Conservation (phyloP, 2,888 invertebrate species). For the Eugnorisma glareosa region DNA sequence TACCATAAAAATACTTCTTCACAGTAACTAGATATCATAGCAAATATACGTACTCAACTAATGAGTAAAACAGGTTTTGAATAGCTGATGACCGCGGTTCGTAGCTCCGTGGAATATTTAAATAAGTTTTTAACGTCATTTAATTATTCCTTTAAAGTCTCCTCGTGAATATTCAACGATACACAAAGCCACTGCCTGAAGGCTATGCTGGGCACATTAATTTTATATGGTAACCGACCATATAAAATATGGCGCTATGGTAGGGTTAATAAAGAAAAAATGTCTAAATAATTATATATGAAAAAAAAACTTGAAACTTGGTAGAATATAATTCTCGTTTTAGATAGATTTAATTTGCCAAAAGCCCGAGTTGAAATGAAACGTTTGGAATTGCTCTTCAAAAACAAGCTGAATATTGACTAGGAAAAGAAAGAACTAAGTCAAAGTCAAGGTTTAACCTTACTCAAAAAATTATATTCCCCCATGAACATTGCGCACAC, state of each 20-base stretch:
- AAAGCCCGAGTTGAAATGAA: background rate
- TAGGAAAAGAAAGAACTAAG: background rate
- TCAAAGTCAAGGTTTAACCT: background rate
- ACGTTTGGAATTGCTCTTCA: background rate
- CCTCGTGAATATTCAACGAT: slow-evolving; percentile 85
- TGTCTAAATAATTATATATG: background rate
- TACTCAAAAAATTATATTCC: background rate
- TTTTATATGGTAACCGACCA: slow-evolving; percentile 65
- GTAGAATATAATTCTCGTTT: background rate
- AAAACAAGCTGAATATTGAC: background rate
- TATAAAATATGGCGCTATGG: slow-evolving; percentile 37
- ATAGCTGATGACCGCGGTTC: slow-evolving; percentile 82
- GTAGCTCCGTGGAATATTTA: slow-evolving; percentile 82
- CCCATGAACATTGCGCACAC: background rate
- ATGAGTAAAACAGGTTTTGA: slow-evolving; percentile 85
- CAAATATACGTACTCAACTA: slow-evolving; percentile 69
- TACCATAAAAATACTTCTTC: background rate
- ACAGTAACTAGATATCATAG: slow-evolving; percentile 48
- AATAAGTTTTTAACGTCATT: slow-evolving; percentile 87
- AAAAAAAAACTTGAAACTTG: slow-evolving; percentile 1
- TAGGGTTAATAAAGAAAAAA: slow-evolving; percentile 33
- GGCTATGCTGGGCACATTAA: slow-evolving; percentile 67
- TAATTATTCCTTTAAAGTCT: slow-evolving; percentile 85
- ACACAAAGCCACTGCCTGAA: slow-evolving; percentile 69
- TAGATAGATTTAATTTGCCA: background rate